Base-by-base conservation (phyloP, 2,797 vertebrate species). In the Falco columbarius region DNA sequence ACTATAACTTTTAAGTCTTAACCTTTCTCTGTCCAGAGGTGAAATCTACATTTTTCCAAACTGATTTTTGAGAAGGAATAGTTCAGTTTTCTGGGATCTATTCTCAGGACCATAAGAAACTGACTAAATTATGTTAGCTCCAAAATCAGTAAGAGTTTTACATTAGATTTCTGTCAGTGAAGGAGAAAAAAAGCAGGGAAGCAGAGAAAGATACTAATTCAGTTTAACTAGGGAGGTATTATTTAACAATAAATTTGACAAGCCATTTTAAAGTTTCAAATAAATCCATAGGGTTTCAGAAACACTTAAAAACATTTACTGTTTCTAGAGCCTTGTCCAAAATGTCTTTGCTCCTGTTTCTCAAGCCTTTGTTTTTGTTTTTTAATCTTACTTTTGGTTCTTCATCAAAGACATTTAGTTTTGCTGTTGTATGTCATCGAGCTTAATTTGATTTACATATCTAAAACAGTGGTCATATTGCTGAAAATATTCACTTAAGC, bases 161-260 rank as follows among this genome's bases (percentile, higher is more conserved):
- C 9, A 30, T 71, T 54, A n/a, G 5, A 32, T 66, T 85, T 90
- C 11, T 70, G 12, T 34, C 29, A 94, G 38, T 55, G 70, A 86
- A 72, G 8, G 2, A 67, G 6, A n/a, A 46, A 19, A 5, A 71
- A 70, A 46, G 0, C 36, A 51, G 2, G 2, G 3, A 82, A n/a
- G 5, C 1, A 67, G 24, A n/a, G 19, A 74, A 83, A 83, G 3
- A 13, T 40, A 61, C 0, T 26, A 3, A 46, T 51, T 56, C 6
- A 40, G 13, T 62, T 88, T 77, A 74, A 70, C 34, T 49, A 49
- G 4, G 3, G 38, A 63, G 2, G 1, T 13, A 30, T 55, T 44
- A 44, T 70, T 86, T 59, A 90, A 55, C 4, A 2, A 2, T 32
- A 51, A 67, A 42, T 32, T 72, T 82, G 3, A 44, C 14, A 30